phyloP scores from a whole-genome alignment of 1,140 invertebrate genomes.

The Aphidius gifuensis region DNA sequence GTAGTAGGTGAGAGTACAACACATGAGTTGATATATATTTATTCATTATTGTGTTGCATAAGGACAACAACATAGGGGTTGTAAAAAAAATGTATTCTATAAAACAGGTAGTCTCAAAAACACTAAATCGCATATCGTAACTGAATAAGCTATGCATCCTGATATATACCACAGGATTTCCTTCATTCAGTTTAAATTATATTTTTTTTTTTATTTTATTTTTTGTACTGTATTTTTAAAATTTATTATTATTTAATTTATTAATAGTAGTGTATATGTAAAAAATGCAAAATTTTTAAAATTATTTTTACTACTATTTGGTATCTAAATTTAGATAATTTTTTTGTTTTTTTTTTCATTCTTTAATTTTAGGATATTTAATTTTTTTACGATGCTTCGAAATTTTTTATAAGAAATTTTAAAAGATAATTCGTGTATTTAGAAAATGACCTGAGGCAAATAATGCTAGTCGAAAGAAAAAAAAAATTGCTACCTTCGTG shows the following conservation, averaged over 20 bases:
- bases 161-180: conserved; percentile 45
- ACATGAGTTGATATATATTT: conserved; percentile 11
- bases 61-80: neutral
- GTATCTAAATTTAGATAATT: no score
- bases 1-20: conserved; percentile 17
- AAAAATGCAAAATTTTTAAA: no score
- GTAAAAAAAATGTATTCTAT: neutral
- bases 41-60: no score
- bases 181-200: conserved; percentile 51
- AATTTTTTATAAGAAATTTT: no score
- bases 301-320: no score
- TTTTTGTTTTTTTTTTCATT: neutral
- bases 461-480: neutral
- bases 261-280: no score
- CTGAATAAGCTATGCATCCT: conserved; percentile 40
- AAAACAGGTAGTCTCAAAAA: conserved; percentile 32
- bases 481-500: conserved; percentile 17
- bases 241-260: no score
- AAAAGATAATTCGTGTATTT: no score
- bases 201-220: conserved; percentile 42
- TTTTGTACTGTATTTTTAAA: no score
- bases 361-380: neutral
- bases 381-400: no score
- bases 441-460: no score
- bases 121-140: conserved; percentile 45